Conservation (phyloP, 1,140 invertebrate species). For the Vanessa tameamea region DNA sequence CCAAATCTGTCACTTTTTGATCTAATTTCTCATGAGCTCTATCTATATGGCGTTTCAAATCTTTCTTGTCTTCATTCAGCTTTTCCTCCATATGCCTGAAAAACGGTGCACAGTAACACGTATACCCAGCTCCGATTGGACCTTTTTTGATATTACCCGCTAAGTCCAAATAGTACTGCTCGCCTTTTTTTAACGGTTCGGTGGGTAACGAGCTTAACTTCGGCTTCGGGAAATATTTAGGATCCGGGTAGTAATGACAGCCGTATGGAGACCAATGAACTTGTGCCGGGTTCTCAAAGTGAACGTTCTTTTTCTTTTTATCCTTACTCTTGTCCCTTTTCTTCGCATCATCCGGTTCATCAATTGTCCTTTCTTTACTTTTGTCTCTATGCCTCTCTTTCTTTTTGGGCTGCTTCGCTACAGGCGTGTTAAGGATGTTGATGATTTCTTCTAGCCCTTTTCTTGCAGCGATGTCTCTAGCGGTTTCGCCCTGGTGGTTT, state of each 20-base stretch:
- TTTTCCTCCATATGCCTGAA: conserved; percentile 93
- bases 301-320: conserved; percentile 79
- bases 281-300: conserved; percentile 71
- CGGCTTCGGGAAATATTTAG: conserved; percentile 90
- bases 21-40: conserved; percentile 90
- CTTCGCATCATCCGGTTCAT: conserved; percentile 72
- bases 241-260: conserved; percentile 92
- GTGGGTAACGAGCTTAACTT: conserved; percentile 91
- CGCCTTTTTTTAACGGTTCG: conserved; percentile 92
- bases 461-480: conserved; percentile 92
- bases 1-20: conserved; percentile 90
- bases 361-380: conserved; percentile 69
- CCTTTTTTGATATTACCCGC: conserved; percentile 98
- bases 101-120: conserved; percentile 89
- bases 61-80: conserved; percentile 91
- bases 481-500: conserved; percentile 96
- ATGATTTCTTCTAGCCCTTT: conserved; percentile 93
- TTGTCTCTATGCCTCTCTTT: conserved; percentile 78
- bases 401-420: conserved; percentile 77
- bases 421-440: conserved; percentile 85
- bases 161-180: conserved; percentile 96
- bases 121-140: conserved; percentile 93
- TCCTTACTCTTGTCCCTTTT: conserved; percentile 75
- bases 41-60: conserved; percentile 91
- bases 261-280: conserved; percentile 92